Evolutionary conservation across 2,113 vertebrate species (phyloP).

Genomic region (Gasterosteus aculeatus): DNA sequence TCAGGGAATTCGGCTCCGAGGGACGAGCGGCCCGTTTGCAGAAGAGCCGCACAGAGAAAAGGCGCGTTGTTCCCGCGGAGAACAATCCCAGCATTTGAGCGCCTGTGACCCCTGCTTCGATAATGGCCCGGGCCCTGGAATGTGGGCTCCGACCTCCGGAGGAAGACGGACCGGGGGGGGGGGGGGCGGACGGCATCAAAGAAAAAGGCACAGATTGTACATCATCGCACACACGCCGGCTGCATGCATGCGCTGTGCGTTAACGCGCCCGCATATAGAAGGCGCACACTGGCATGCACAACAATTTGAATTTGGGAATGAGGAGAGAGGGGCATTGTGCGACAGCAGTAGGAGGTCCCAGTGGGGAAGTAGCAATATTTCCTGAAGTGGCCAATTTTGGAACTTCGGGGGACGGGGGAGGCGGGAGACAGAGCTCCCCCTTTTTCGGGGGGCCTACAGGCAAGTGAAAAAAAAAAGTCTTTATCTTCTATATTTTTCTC

Average conservation of each 20-base stretch:
- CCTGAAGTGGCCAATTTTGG: slow-evolving; percentile 62
- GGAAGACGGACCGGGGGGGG: slow-evolving; percentile 70
- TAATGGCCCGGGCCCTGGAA: slow-evolving; percentile 92
- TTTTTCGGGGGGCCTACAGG: slow-evolving; percentile 26
- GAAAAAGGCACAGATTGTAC: slow-evolving; percentile 23
- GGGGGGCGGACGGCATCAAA: slow-evolving; percentile 53
- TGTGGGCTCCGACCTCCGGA: slow-evolving; percentile 82
- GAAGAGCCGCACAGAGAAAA: slow-evolving; percentile 83
- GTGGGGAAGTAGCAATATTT: slow-evolving; percentile 48
- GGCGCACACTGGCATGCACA: slow-evolving; percentile 1
- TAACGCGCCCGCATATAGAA: slow-evolving; percentile 33
- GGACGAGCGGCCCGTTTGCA: slow-evolving; percentile 63
- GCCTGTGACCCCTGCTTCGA: slow-evolving; percentile 90
- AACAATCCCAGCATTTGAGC: slow-evolving; percentile 94
- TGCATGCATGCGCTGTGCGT: slow-evolving; percentile 27
- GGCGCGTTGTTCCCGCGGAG: slow-evolving; percentile 89
- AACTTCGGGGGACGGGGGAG: slow-evolving; percentile 33
- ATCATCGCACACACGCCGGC: slow-evolving; percentile 16
- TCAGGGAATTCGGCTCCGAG: slow-evolving; percentile 45
- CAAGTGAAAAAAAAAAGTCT: slow-evolving; percentile 34
- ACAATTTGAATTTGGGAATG: slow-evolving; percentile 52
- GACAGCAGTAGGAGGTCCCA: slow-evolving; percentile 48
- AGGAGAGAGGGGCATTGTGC: slow-evolving; percentile 18
- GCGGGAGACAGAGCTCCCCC: slow-evolving; percentile 3
- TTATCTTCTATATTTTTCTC: slow-evolving; percentile 32